Evolutionary conservation across 2,888 invertebrate species (phyloP).

Genomic region (Pyrochroa serraticornis): DNA sequence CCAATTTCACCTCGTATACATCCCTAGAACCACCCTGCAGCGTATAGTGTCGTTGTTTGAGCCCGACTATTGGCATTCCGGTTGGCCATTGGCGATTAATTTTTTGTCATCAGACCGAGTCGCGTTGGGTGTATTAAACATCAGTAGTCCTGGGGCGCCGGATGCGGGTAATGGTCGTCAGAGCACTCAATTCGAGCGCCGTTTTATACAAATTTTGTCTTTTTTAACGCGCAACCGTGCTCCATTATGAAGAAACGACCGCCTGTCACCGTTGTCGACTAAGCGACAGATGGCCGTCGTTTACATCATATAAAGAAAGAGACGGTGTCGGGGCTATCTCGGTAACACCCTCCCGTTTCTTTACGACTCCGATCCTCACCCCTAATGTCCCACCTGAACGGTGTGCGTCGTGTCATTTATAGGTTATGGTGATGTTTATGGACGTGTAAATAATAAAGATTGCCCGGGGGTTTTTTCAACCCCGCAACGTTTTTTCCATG

Average conservation of each 20-base stretch:
- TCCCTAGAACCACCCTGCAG: neutral
- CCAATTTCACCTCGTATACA: slow-evolving; percentile 1
- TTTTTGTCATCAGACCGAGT: no score
- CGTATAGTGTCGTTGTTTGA: neutral
- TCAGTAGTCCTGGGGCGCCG: slow-evolving; percentile 21
- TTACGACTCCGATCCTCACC: slow-evolving; percentile 12
- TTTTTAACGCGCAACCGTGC: slow-evolving; percentile 38
- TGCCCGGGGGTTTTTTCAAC: slow-evolving; percentile 26
- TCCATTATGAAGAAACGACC: slow-evolving; percentile 16
- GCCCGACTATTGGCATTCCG: neutral
- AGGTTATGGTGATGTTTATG: slow-evolving; percentile 41
- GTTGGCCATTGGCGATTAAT: no score
- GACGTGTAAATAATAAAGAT: slow-evolving; percentile 43
- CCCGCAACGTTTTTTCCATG: slow-evolving; percentile 3
- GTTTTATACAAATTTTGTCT: slow-evolving; percentile 53
- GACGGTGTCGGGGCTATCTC: slow-evolving; percentile 9
- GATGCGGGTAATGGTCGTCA: slow-evolving; percentile 45
- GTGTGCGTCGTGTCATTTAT: slow-evolving; percentile 36
- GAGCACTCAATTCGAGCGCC: slow-evolving; percentile 44
- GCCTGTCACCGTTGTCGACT: slow-evolving; percentile 1
- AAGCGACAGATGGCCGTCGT: slow-evolving; percentile 24
- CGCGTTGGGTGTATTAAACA: neutral
- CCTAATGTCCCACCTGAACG: slow-evolving; percentile 35
- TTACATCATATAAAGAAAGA: slow-evolving; percentile 22
- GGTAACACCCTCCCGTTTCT: slow-evolving; percentile 9